A percentile compares a stretch with the other conserved stretches of the same genome.
Conservation (phyloP, 2,113 vertebrate genomes). For the Taxidea taxus region DNA sequence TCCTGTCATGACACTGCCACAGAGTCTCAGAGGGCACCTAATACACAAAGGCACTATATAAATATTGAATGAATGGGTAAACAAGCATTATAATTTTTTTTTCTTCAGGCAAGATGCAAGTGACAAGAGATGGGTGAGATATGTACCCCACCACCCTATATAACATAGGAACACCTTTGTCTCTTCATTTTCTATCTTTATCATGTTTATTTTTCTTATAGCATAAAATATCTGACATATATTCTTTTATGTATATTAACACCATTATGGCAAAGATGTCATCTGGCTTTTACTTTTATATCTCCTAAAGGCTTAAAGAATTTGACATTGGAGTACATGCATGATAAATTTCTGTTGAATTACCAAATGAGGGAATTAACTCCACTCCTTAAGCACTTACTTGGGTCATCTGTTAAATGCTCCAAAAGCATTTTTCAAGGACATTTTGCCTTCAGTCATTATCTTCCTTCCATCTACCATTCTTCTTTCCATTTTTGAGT, state of each 20-base stretch:
- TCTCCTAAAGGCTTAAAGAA: not conserved
- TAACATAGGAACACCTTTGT: not conserved
- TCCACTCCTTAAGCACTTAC: not conserved
- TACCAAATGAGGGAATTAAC: not conserved
- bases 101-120: not conserved
- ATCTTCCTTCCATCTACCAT: not conserved
- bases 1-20: not conserved
- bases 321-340: not conserved
- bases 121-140: not conserved
- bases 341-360: not conserved
- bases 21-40: not conserved
- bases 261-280: not conserved
- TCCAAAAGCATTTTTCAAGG: not conserved
- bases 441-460: not conserved
- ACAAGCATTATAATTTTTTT: not conserved
- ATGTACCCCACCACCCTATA: fast-evolving
- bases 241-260: not conserved
- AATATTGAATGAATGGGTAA: not conserved
- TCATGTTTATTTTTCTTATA: not conserved
- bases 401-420: not conserved
- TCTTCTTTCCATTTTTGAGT: not conserved
- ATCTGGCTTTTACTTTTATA: not conserved
- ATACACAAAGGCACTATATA: not conserved
- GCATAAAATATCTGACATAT: not conserved
- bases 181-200: not conserved